Evolutionary conservation across 2,113 vertebrate genomes (phyloP).

Genomic region (Callithrix jacchus): DNA sequence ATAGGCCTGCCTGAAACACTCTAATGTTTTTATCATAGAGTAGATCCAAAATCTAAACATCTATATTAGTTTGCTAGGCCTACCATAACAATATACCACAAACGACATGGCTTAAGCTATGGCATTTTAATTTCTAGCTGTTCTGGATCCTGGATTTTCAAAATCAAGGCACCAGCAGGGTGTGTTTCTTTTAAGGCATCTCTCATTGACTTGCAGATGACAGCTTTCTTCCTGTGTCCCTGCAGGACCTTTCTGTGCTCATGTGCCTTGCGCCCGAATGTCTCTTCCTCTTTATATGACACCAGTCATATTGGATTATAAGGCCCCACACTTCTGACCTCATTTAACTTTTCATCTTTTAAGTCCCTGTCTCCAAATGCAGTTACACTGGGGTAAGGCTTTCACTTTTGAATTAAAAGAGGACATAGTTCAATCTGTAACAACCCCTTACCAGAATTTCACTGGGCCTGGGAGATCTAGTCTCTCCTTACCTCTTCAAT

Average conservation of each 20-base stretch:
- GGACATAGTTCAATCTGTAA: background rate
- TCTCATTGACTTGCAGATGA: background rate
- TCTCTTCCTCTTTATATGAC: background rate
- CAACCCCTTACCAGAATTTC: background rate
- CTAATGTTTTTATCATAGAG: background rate
- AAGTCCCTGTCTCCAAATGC: background rate
- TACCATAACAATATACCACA: background rate
- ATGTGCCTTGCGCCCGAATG: accelerated
- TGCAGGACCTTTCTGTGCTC: background rate
- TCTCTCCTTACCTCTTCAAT: background rate
- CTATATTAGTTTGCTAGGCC: background rate
- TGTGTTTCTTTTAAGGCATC: background rate
- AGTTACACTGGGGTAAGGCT: background rate
- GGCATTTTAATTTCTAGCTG: background rate
- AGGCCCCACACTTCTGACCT: accelerated
- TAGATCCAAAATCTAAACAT: background rate
- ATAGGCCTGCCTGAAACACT: background rate
- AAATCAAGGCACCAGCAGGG: background rate
- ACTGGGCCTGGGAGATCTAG: background rate
- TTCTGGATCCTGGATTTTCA: background rate
- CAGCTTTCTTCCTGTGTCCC: background rate
- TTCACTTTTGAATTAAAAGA: background rate
- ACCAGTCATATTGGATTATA: background rate
- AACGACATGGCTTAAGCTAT: background rate
- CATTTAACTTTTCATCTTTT: background rate